These are phyloP conservation scores for Chouioia cunea DNA, from an alignment of 2,888 invertebrate species.

Conservation along the genomic window DNA sequence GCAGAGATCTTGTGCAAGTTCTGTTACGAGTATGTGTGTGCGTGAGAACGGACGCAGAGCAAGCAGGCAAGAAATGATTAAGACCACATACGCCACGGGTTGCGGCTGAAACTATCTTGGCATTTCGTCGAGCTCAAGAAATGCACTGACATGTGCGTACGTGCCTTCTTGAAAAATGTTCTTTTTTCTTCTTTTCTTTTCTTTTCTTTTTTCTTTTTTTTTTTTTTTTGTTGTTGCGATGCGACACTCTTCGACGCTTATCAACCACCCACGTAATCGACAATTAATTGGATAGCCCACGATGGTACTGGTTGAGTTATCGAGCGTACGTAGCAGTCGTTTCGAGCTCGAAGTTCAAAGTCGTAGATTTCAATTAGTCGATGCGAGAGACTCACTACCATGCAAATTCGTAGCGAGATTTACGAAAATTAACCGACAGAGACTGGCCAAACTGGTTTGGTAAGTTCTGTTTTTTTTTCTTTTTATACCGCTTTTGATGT, in stretches of 20 bases:
- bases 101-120: background rate
- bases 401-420: background rate
- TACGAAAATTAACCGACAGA: no score
- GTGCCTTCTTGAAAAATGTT: background rate
- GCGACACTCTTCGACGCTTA: background rate
- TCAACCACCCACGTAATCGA: conserved; percentile 48
- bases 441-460: no score
- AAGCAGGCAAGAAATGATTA: conserved; percentile 42
- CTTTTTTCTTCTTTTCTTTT: conserved; percentile 13
- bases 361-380: conserved; percentile 65
- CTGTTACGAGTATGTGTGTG: conserved; percentile 52
- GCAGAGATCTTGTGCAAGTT: conserved; percentile 5
- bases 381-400: background rate
- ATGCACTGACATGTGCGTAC: background rate
- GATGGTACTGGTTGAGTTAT: background rate
- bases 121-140: conserved; percentile 6
- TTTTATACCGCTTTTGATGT: no score
- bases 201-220: conserved; percentile 6
- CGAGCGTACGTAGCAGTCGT: conserved; percentile 20
- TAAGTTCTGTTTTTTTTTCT: no score
- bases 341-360: conserved; percentile 55
- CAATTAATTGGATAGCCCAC: conserved; percentile 52
- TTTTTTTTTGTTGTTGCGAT: background rate
- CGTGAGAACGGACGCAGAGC: conserved; percentile 41
- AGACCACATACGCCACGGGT: conserved; percentile 7